A percentile compares a stretch with the other conserved stretches of the same genome.
Evolutionary conservation across 1,140 invertebrate genomes (phyloP).

Genomic region (Oryctes rhinoceros): DNA sequence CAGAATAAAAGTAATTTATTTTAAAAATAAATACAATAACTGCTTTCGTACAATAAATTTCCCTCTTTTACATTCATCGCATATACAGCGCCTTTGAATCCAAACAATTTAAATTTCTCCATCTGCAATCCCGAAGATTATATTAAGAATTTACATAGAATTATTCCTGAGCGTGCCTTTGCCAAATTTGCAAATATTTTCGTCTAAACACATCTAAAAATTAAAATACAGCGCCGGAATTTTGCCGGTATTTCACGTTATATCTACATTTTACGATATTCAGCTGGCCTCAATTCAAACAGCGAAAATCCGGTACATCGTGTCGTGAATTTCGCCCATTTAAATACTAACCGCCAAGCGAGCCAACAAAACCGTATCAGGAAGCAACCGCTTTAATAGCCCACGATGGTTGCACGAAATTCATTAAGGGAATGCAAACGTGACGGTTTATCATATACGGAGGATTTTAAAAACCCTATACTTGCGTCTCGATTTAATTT

Average conservation of each 20-base stretch:
- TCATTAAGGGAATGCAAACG: constrained; percentile 1
- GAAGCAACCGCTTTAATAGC: not conserved
- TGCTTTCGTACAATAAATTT: too few relatives aligned
- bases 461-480: not conserved
- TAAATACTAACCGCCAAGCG: not conserved
- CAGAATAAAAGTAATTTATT: too few relatives aligned
- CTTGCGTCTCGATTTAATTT: not conserved
- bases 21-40: too few relatives aligned
- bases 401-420: not conserved
- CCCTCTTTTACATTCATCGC: too few relatives aligned
- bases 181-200: constrained; percentile 3
- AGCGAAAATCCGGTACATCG: constrained; percentile 10
- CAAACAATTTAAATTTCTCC: not conserved
- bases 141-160: not conserved
- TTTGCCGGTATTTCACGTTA: not conserved
- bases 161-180: not conserved
- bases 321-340: constrained; percentile 10
- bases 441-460: not conserved
- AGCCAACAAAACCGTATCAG: constrained; percentile 1
- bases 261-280: constrained; percentile 1
- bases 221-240: not conserved
- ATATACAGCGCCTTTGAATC: too few relatives aligned
- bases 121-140: not conserved
- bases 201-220: not conserved
- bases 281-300: constrained; percentile 17